phyloP scores from a whole-genome alignment of 2,888 invertebrate genomes.

The Cenopis cana region DNA sequence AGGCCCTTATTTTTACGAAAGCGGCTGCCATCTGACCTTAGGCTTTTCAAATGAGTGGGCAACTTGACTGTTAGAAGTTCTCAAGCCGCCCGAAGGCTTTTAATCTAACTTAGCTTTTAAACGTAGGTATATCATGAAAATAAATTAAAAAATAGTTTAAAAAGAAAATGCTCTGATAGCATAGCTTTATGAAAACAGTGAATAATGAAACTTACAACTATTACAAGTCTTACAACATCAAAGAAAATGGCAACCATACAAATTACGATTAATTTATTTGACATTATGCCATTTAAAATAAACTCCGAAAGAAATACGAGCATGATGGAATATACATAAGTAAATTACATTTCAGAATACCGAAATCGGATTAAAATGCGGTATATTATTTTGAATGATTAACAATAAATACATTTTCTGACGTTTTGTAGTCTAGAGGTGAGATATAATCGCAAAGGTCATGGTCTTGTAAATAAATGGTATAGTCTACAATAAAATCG shows the following conservation, averaged over 20 bases:
- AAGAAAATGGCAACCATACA: neutral
- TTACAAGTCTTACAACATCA: neutral
- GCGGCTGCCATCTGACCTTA: too few relatives aligned
- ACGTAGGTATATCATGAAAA: too few relatives aligned
- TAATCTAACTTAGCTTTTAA: too few relatives aligned
- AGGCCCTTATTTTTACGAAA: too few relatives aligned
- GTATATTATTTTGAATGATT: neutral
- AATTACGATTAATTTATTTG: neutral
- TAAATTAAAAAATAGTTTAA: too few relatives aligned
- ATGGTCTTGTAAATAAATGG: neutral
- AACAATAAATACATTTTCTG: neutral
- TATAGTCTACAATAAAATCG: neutral
- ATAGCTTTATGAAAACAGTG: neutral
- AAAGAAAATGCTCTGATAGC: too few relatives aligned
- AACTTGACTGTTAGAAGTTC: too few relatives aligned
- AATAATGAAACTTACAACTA: neutral
- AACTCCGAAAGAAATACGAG: neutral
- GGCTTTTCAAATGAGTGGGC: too few relatives aligned
- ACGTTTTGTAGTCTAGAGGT: conserved; percentile 15
- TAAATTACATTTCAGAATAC: neutral
- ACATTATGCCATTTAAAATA: neutral
- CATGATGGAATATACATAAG: neutral
- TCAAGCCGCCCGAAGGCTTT: too few relatives aligned
- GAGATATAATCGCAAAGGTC: conserved; percentile 2
- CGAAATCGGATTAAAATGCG: neutral